Evolutionary conservation across 2,113 vertebrate species (phyloP).

Genomic region (Alexandromys fortis): DNA sequence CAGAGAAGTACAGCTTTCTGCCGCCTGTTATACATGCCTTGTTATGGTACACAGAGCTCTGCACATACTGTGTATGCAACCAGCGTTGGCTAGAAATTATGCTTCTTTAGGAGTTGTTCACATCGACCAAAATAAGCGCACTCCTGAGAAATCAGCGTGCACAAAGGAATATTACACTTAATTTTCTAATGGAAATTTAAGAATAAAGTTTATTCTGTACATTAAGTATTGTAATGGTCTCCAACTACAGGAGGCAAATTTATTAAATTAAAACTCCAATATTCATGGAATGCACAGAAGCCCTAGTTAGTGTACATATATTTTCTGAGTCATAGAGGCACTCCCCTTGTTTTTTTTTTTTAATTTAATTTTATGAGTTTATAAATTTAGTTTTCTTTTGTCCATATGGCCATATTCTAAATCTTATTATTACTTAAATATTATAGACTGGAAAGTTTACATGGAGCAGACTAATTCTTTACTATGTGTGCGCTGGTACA

Average conservation of each 20-base stretch:
- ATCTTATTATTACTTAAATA: background rate
- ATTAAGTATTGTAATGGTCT: conserved; percentile 3
- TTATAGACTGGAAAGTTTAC: background rate
- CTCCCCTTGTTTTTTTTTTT: background rate
- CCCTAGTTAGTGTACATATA: background rate
- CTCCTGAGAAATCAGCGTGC: conserved; percentile 55
- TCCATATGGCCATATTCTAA: background rate
- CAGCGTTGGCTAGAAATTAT: conserved; percentile 11
- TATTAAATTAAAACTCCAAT: conserved; percentile 23
- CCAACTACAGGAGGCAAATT: background rate
- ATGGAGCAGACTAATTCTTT: background rate
- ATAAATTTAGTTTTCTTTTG: background rate
- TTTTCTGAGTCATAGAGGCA: background rate
- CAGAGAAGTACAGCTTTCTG: background rate
- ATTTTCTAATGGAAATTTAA: conserved; percentile 12
- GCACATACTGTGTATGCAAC: background rate
- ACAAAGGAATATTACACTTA: conserved; percentile 44
- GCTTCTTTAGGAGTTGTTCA: conserved; percentile 11
- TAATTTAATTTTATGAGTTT: background rate
- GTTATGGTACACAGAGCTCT: background rate
- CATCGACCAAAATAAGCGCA: conserved; percentile 22
- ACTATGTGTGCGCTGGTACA: background rate
- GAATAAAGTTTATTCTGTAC: conserved; percentile 15
- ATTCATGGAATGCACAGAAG: background rate
- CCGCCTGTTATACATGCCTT: background rate